Base-by-base conservation (phyloP, 1,140 invertebrate species). In the Adelges cooleyi region DNA sequence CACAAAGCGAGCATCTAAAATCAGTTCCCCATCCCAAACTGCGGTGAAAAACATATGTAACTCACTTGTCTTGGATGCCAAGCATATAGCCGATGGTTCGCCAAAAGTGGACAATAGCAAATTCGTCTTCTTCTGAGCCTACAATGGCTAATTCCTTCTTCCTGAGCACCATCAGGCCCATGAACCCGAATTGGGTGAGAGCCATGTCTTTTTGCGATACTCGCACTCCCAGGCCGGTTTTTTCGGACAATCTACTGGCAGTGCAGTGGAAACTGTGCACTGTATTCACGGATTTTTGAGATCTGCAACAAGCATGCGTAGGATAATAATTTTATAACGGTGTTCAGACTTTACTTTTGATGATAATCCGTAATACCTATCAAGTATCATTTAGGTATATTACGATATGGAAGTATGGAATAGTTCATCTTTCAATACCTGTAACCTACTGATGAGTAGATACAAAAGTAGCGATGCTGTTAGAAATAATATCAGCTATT, bases 31-130 rank as follows among this genome's bases (percentile, higher is more conserved):
- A 25, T 8, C 29, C 5, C 11, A 33, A 11, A 33, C 29, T 15
- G 11, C 23, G 15, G 4, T 9, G 6, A n/a, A 17, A n/a, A 52
- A 29, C 20, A 15, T 17, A 52, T 15, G 18, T 9, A 48, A 44
- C 72, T 72, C 71, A 86, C 81, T 80, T 82, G 70, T 94, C 89
- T 67, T 90, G 81, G 15, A 92, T 82, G 2, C 91, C 91, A 48
- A 94, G 78, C 70, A 89, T 74, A 70, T 84, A 80, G 1, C 89
- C 90, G 29, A 93, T 82, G 1, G 87, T 84, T 44, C 82, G 79
- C 90, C 90, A 94, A 69, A 92, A 83, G 72, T 94, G 89, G 2
- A 88, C 74, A 52, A 89, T 84, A n/a, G 83, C 84, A 51, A 87
- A 83, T n/a, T 86, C 70, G 53, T 87, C 85, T 10, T 77, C 69